phyloP scores from a whole-genome alignment of 2,113 vertebrate species.

The Pachycephala philippinensis region DNA sequence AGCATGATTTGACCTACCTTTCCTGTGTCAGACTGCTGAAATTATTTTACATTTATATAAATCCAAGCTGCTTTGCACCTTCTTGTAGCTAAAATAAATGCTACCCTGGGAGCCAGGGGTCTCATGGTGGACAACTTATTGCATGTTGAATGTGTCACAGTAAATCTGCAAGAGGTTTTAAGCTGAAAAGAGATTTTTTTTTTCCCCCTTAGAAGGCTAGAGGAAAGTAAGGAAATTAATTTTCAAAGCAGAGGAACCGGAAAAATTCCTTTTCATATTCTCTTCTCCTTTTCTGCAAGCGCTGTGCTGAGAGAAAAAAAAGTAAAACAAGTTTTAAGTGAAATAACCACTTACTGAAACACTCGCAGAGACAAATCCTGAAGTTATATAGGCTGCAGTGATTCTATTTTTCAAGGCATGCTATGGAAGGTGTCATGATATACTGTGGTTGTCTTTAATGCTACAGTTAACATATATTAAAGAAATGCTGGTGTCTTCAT shows the following conservation, averaged over 20 bases:
- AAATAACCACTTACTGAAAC: conserved; percentile 1
- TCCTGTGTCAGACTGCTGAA: conserved; percentile 43
- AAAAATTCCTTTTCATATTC: not conserved
- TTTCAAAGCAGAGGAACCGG: not conserved
- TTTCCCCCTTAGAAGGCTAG: not conserved
- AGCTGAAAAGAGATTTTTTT: not conserved
- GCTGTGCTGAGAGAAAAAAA: not conserved
- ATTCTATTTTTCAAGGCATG: conserved; percentile 4
- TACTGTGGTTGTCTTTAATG: conserved; percentile 33
- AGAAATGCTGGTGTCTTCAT: not conserved
- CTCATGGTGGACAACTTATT: conserved; percentile 39
- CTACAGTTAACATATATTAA: conserved; percentile 15
- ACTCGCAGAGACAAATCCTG: conserved; percentile 18
- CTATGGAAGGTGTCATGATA: not conserved
- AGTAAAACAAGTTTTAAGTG: not conserved
- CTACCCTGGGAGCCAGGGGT: conserved; percentile 18
- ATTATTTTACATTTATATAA: conserved; percentile 24
- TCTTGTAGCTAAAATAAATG: not conserved
- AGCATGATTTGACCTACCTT: conserved; percentile 49
- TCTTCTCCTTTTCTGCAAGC: not conserved
- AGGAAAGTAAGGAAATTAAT: conserved; percentile 7
- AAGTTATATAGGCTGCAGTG: not conserved
- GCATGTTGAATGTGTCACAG: not conserved
- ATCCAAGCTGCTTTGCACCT: conserved; percentile 15
- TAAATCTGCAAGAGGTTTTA: conserved; percentile 29